Conservation (phyloP, 2,888 invertebrate species). For the Achlya flavicornis region DNA sequence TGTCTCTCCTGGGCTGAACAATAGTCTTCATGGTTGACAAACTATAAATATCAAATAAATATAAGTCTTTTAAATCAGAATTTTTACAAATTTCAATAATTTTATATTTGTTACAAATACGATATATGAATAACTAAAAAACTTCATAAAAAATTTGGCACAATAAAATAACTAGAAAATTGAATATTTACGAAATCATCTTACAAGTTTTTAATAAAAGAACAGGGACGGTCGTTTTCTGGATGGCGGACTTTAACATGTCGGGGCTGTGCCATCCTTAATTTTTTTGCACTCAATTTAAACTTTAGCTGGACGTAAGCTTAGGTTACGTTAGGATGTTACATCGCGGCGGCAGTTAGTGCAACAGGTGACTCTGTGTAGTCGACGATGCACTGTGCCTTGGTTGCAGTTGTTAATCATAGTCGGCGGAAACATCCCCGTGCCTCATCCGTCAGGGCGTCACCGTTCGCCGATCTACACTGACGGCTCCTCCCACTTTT, state of each 20-base stretch:
- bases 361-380: background rate
- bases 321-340: background rate
- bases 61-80: too few species aligned
- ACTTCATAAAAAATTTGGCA: too few species aligned
- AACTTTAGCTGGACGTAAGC: background rate
- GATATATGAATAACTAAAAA: too few species aligned
- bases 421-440: background rate
- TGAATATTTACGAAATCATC: background rate
- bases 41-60: background rate
- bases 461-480: background rate
- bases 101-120: too few species aligned
- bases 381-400: background rate
- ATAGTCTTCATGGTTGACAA: background rate
- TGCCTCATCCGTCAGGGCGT: background rate
- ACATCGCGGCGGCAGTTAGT: background rate
- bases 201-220: background rate
- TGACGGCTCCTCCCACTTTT: background rate
- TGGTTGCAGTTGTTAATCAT: slow-evolving; percentile 1
- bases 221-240: background rate
- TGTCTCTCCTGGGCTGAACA: background rate
- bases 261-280: background rate
- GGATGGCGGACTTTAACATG: too few species aligned
- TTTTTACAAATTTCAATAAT: too few species aligned
- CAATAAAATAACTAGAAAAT: too few species aligned
- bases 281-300: background rate